Evolutionary conservation across 2,113 vertebrate genomes (phyloP).

Genomic region (Laticauda colubrina): DNA sequence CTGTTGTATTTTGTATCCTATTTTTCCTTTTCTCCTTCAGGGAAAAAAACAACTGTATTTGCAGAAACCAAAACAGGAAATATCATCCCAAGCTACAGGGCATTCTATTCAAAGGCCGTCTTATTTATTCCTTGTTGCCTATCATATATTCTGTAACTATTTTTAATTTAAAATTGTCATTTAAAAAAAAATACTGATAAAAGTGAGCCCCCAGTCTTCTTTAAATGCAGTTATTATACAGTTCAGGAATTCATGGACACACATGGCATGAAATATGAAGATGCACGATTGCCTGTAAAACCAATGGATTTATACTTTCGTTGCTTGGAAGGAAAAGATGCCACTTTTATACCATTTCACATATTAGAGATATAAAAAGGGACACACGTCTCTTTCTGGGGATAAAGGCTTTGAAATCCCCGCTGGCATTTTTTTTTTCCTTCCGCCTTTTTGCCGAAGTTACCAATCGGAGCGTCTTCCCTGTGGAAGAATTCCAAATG

Average conservation of each 20-base stretch:
- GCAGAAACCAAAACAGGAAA: slow-evolving; percentile 30
- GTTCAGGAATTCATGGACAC: not conserved
- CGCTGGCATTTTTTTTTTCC: slow-evolving; percentile 21
- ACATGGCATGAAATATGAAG: not conserved
- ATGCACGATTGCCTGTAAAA: not conserved
- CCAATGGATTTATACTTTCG: not conserved
- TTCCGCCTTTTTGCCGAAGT: slow-evolving; percentile 8
- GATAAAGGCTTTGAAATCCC: slow-evolving; percentile 40
- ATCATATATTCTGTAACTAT: not conserved
- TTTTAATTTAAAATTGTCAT: not conserved
- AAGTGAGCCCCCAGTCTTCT: no score
- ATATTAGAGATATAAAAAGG: not conserved
- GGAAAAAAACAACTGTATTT: slow-evolving; percentile 52
- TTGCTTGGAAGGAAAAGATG: not conserved
- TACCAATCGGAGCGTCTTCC: slow-evolving; percentile 9
- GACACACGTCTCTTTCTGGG: not conserved
- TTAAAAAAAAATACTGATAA: no score
- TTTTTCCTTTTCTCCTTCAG: slow-evolving; percentile 18
- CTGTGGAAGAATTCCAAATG: slow-evolving; percentile 12
- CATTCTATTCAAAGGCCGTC: not conserved
- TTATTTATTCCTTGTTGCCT: not conserved
- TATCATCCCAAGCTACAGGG: not conserved
- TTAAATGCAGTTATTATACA: not conserved
- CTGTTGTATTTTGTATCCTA: slow-evolving; percentile 42
- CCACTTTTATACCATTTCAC: not conserved